Conservation (phyloP, 2,113 vertebrate genomes). For the Aegotheles bennettii region DNA sequence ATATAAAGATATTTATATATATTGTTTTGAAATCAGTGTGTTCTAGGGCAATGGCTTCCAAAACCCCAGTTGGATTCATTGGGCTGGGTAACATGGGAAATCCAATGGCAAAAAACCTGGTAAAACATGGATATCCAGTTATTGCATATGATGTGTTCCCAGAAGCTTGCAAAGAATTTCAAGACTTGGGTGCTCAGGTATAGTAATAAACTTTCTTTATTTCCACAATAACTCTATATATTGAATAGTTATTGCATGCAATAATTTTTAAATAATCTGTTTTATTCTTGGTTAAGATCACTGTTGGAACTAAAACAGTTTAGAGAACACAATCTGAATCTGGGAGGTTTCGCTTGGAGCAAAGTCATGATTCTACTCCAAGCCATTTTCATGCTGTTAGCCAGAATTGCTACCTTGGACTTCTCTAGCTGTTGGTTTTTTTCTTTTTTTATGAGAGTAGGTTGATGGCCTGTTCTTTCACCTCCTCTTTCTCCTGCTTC, state of each 20-base stretch:
- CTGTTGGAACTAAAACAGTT: neutral
- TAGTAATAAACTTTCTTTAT: slow-evolving; percentile 20
- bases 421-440: neutral
- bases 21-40: slow-evolving; percentile 78
- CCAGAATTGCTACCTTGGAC: neutral
- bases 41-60: slow-evolving; percentile 94
- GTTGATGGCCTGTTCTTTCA: slow-evolving; percentile 19
- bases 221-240: neutral
- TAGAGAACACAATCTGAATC: neutral
- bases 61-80: slow-evolving; percentile 94
- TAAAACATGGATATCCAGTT: slow-evolving; percentile 94
- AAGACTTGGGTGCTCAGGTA: slow-evolving; percentile 94
- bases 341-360: neutral
- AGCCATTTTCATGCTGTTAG: neutral
- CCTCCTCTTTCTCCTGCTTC: slow-evolving; percentile 21
- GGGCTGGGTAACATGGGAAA: slow-evolving; percentile 98
- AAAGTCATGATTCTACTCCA: neutral
- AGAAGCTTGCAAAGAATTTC: slow-evolving; percentile 93
- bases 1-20: slow-evolving; percentile 30
- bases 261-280: neutral
- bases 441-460: slow-evolving; percentile 6
- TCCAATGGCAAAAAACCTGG: slow-evolving; percentile 97
- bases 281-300: neutral
- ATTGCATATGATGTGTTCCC: slow-evolving; percentile 94
- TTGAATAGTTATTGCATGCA: neutral